Evolutionary conservation across 2,888 invertebrate species (phyloP), one percentile per base, ranked within the genome.

Genomic region (Agriopis leucophaearia): DNA sequence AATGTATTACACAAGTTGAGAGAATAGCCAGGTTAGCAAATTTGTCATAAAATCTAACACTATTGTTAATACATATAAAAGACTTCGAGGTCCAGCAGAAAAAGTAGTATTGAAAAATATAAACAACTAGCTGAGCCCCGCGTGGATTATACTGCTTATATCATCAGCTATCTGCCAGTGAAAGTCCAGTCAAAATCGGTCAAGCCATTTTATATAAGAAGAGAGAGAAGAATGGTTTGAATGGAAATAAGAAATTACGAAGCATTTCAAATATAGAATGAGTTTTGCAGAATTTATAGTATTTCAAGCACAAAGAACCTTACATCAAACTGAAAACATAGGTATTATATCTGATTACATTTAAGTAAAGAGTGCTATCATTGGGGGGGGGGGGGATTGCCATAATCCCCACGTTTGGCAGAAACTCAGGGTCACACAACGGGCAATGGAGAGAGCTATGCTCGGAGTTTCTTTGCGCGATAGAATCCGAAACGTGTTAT

Each of bases 1-100:
- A 60, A 35, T 60, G 60, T 51, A 58, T 48, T 7, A 48, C 8
- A 15, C 58, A 58, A 48, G 48, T 60, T 8, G 60, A 60, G 15
- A 35, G 42, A 51, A 51, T 60, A 18, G 51, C 60, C 2, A 44
- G 44, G 8, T 15, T 51, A 44, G 51, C 60, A 51, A 60, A 60
- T 52, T 44, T 48, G 58, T 48, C 58, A 36, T 15, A 57, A n/a
- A 57, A 57, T 27, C 15, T 57, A 45, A 57, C 27, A 9, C 15
- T 57, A 27, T 27, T 9, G 56, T 57, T 27, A 57, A 57, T 45
- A 36, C 57, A 10, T 45, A n/a, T n/a, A n/a, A n/a, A n/a, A n/a
- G n/a, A n/a, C n/a, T n/a, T n/a, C 35, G 38, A 59, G 40, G 50
- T 42, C 40, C 51, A 42, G 42, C 42, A 10, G 15, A 52, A 15